Evolutionary conservation across 2,113 vertebrate species (phyloP).

Genomic region (Manacus vitellinus): DNA sequence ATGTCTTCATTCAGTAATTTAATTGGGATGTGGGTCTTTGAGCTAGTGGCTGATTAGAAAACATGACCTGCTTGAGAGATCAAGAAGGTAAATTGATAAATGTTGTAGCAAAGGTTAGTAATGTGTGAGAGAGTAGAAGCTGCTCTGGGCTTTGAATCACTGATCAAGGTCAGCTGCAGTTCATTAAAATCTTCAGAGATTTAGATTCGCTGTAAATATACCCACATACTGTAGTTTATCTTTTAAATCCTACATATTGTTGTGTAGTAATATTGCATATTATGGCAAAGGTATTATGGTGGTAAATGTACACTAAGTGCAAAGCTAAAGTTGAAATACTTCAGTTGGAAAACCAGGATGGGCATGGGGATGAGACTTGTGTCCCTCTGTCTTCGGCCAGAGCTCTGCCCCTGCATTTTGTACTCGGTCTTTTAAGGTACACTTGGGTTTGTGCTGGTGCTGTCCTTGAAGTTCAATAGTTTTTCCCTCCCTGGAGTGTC

Average conservation of each 20-base stretch:
- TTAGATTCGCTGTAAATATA: constrained; percentile 65
- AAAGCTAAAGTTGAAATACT: not conserved
- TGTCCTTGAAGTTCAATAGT: not conserved
- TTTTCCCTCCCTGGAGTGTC: not conserved
- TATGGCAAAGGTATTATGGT: not conserved
- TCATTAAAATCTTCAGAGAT: constrained; percentile 85
- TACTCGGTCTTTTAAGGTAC: not conserved
- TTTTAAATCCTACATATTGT: constrained; percentile 36
- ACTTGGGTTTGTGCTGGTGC: not conserved
- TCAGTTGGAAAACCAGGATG: not conserved
- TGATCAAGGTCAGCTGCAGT: constrained; percentile 90
- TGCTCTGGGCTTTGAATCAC: constrained; percentile 80
- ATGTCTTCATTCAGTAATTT: constrained; percentile 75
- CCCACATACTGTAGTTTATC: constrained; percentile 40
- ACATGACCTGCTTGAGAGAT: constrained; percentile 96
- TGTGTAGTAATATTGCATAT: not conserved
- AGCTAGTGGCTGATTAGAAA: constrained; percentile 86
- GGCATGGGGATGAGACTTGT: rapidly evolving
- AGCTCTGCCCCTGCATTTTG: not conserved
- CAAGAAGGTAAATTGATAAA: constrained; percentile 95
- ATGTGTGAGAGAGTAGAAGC: constrained; percentile 80
- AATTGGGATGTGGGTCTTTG: constrained; percentile 81
- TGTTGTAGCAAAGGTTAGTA: constrained; percentile 83
- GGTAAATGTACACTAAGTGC: not conserved
- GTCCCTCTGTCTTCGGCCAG: rapidly evolving